Evolutionary conservation across 2,797 vertebrate genomes (phyloP).

Genomic region (Sebastolobus altivelis): DNA sequence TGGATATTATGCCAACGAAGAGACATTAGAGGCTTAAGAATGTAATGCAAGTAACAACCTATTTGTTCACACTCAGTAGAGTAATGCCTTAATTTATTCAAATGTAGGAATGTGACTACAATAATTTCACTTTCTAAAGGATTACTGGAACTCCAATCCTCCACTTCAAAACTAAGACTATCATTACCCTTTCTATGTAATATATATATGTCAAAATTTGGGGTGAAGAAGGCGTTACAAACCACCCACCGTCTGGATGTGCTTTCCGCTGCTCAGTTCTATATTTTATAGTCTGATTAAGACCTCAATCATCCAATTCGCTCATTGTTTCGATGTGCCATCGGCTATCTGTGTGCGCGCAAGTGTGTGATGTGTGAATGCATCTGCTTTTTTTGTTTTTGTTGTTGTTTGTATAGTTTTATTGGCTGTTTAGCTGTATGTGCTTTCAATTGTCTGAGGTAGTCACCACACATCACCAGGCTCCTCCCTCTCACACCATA

Average conservation of each 20-base stretch:
- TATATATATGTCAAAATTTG: conserved; percentile 18
- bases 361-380: conserved; percentile 48
- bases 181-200: not conserved
- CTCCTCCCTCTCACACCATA: conserved; percentile 31
- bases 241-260: conserved; percentile 37
- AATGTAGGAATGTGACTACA: conserved; percentile 3
- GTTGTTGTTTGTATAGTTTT: conserved; percentile 63
- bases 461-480: conserved; percentile 54
- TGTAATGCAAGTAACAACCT: conserved; percentile 30
- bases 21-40: conserved; percentile 29
- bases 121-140: not conserved
- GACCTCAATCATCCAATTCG: conserved; percentile 25
- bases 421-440: conserved; percentile 56
- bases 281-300: conserved; percentile 58
- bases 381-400: conserved; percentile 52
- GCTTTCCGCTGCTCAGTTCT: conserved; percentile 34
- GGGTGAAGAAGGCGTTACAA: conserved; percentile 17
- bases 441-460: conserved; percentile 69
- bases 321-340: conserved; percentile 46
- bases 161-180: conserved; percentile 2
- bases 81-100: not conserved
- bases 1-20: conserved; percentile 23
- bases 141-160: not conserved
- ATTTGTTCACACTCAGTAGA: conserved; percentile 27
- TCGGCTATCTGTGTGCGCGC: conserved; percentile 18